Evolutionary conservation across 2,888 invertebrate genomes (phyloP).

Genomic region (Sycophila texana): DNA sequence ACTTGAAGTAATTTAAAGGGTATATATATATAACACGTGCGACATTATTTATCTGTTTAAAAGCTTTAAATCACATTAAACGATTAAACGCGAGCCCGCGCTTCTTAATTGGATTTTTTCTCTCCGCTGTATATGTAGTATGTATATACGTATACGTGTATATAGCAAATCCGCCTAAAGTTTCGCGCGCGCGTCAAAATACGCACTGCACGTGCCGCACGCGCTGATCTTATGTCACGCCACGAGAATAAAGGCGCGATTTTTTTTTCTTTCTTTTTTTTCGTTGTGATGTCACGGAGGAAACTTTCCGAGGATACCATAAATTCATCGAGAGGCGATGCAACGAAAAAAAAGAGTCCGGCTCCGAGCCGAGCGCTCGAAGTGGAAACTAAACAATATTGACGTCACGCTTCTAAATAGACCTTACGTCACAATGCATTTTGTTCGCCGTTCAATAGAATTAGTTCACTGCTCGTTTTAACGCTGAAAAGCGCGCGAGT

Average conservation of each 20-base stretch:
- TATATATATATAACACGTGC: neutral
- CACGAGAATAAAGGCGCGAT: too few relatives aligned
- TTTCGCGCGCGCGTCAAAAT: neutral
- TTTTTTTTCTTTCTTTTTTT: too few relatives aligned
- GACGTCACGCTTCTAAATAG: conserved; percentile 6
- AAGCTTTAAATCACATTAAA: neutral
- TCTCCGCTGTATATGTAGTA: neutral
- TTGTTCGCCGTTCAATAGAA: neutral
- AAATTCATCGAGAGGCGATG: neutral
- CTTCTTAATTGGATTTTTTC: conserved; percentile 15
- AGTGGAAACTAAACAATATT: conserved; percentile 12
- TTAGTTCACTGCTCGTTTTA: conserved; percentile 34
- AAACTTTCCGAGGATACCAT: neutral
- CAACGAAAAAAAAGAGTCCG: neutral
- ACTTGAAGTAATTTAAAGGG: neutral
- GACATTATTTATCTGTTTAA: neutral
- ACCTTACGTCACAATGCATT: conserved; percentile 32
- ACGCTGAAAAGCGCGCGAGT: neutral
- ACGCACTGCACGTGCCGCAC: too few relatives aligned
- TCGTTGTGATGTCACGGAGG: too few relatives aligned
- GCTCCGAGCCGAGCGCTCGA: neutral
- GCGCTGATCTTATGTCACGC: too few relatives aligned
- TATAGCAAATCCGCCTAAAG: neutral
- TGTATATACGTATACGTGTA: conserved; percentile 9
- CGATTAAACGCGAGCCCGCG: neutral